Evolutionary conservation across 2,888 invertebrate genomes (phyloP), one percentile per base, ranked within the genome.

Genomic region (Monopis laevigella): DNA sequence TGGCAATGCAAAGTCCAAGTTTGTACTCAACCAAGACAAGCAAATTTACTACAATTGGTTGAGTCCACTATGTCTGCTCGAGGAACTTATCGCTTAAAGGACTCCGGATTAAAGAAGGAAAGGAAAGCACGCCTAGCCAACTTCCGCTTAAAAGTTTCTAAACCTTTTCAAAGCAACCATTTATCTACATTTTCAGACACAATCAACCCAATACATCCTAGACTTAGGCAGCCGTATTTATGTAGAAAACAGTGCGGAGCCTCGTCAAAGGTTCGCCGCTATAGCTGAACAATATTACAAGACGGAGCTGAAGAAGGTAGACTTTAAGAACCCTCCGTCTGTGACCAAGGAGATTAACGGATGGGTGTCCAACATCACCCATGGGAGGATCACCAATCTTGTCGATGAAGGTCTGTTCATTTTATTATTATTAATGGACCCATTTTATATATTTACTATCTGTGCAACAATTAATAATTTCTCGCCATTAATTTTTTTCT

Each of bases 341-440:
- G 82, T 89, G 1, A 85, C 86, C 0, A 55, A 67, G 4, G 62
- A 68, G 5, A 92, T 97, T 45, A 97, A 97, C 56, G 54, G 69
- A 1, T 97, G 95, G 93, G 90, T 93, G 1, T 82, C 84, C 18
- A 84, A 87, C 43, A 70, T 88, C 7, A 96, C 97, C 0, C 77
- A 86, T 6, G 88, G 89, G 8, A 87, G 86, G 51, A 89, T 97
- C 24, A 72, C 82, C 7, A 80, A 88, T 52, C 62, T 92, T 39
- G 84, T 91, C 5, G 69, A 72, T 7, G 75, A 84, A 53, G 87
- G 90, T 85, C 58, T 29, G 17, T 32, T 32, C n/a, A n/a, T n/a
- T n/a, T n/a, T n/a, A n/a, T n/a, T 8, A 32, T 7, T 32, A 6
- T 32, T 5, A 24, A 24, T 24, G 10, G 24, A 24, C 10, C 24